Evolutionary conservation across 2,888 invertebrate species (phyloP).

Genomic region (Ypsolopha sequella): DNA sequence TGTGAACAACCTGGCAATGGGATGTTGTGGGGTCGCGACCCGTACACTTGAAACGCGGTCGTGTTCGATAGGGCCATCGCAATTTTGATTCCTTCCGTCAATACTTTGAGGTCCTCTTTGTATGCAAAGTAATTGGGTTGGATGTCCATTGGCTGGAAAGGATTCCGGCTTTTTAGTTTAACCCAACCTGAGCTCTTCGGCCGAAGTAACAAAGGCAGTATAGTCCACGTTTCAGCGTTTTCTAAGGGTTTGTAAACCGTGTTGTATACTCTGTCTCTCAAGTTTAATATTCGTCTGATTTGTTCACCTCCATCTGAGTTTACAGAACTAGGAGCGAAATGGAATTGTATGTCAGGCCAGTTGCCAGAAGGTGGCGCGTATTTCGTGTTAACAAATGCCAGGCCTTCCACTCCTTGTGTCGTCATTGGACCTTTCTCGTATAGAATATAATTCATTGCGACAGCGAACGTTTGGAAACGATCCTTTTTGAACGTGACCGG

Average conservation of each 20-base stretch:
- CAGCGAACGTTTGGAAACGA: conserved; percentile 82
- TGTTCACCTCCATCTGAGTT: conserved; percentile 87
- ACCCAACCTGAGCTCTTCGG: conserved; percentile 92
- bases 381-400: conserved; percentile 89
- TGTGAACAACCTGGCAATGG: conserved; percentile 87
- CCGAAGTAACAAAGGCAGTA: conserved; percentile 83
- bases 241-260: conserved; percentile 87
- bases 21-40: conserved; percentile 82
- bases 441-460: conserved; percentile 84
- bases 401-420: conserved; percentile 85
- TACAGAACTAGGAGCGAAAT: conserved; percentile 87
- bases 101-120: conserved; percentile 81
- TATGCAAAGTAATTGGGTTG: conserved; percentile 94
- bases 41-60: conserved; percentile 83
- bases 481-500: conserved; percentile 83
- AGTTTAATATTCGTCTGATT: conserved; percentile 79
- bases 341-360: conserved; percentile 91
- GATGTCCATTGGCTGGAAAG: conserved; percentile 85
- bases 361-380: conserved; percentile 82
- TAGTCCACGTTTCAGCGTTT: conserved; percentile 86
- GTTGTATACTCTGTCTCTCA: conserved; percentile 85
- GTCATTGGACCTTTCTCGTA: conserved; percentile 89
- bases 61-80: conserved; percentile 85
- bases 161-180: conserved; percentile 84
- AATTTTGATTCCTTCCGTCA: conserved; percentile 88